Evolutionary conservation across 2,113 vertebrate genomes (phyloP).

Genomic region (Empidonax alnorum): DNA sequence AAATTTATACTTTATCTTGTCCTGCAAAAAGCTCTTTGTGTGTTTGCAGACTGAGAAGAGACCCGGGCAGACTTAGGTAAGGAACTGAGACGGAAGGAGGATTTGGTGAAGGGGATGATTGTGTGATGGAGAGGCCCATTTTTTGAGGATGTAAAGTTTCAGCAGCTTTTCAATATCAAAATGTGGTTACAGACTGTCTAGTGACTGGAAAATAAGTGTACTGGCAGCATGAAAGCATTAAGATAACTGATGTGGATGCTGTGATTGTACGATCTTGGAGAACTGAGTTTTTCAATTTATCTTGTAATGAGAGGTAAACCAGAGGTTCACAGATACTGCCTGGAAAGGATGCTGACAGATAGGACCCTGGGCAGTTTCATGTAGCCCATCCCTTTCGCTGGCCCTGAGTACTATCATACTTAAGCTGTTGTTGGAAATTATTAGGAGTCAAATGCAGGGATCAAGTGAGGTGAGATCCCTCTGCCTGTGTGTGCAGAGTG

Average conservation of each 20-base stretch:
- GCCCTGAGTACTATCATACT: not conserved
- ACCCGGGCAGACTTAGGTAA: not conserved
- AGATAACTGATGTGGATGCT: not conserved
- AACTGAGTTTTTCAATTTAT: not conserved
- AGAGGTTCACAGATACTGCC: not conserved
- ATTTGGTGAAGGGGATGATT: not conserved
- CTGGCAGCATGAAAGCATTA: not conserved
- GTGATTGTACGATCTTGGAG: not conserved
- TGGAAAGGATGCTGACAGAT: not conserved
- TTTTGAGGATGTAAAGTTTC: not conserved
- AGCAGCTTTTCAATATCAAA: not conserved
- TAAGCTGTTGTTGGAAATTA: not conserved
- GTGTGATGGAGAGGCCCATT: not conserved
- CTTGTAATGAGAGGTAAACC: not conserved
- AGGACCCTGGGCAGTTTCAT: not conserved
- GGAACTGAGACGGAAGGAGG: not conserved
- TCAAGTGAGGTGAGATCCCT: not conserved
- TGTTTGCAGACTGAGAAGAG: not conserved
- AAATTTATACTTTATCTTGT: not conserved
- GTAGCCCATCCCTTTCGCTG: rapidly evolving
- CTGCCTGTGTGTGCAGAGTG: not conserved
- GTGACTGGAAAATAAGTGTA: not conserved
- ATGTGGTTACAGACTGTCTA: not conserved
- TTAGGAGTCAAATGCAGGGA: not conserved
- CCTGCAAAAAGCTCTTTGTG: not conserved